Conservation (phyloP, 2,888 invertebrate species). For the Patella caerulea region DNA sequence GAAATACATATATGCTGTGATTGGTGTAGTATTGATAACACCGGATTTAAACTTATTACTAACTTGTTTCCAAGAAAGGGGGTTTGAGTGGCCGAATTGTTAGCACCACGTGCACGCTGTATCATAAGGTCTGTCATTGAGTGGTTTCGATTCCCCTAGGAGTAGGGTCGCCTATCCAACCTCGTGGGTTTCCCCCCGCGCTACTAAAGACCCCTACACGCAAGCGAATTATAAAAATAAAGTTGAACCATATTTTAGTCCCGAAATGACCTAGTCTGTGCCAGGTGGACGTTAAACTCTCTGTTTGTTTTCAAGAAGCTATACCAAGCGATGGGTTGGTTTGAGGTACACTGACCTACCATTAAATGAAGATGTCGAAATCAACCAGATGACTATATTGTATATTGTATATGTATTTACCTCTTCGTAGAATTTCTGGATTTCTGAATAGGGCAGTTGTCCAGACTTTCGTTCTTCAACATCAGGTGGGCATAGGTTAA, state of each 20-base stretch:
- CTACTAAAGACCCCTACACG: too few relatives aligned
- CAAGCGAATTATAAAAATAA: too few relatives aligned
- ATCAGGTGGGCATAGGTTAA: constrained; percentile 24
- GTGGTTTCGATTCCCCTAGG: too few relatives aligned
- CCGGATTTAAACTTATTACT: neutral
- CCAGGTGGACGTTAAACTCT: too few relatives aligned
- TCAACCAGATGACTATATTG: too few relatives aligned
- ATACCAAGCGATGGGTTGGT: neutral
- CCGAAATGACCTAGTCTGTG: too few relatives aligned
- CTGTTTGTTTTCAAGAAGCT: neutral
- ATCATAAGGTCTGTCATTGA: neutral
- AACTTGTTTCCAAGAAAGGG: neutral
- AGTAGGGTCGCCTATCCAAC: too few relatives aligned
- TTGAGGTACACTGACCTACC: neutral
- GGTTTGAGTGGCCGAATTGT: neutral
- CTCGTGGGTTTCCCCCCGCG: too few relatives aligned
- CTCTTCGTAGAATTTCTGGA: constrained; percentile 48
- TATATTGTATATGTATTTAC: constrained; percentile 29
- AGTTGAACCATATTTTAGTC: too few relatives aligned
- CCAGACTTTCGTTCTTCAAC: constrained; percentile 43
- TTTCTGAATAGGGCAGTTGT: constrained; percentile 47
- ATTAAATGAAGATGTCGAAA: too few relatives aligned
- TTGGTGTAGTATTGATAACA: neutral
- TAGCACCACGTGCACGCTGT: neutral
- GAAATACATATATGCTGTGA: neutral